Base-by-base conservation (phyloP, 2,797 vertebrate genomes). In the Artibeus jamaicensis region DNA sequence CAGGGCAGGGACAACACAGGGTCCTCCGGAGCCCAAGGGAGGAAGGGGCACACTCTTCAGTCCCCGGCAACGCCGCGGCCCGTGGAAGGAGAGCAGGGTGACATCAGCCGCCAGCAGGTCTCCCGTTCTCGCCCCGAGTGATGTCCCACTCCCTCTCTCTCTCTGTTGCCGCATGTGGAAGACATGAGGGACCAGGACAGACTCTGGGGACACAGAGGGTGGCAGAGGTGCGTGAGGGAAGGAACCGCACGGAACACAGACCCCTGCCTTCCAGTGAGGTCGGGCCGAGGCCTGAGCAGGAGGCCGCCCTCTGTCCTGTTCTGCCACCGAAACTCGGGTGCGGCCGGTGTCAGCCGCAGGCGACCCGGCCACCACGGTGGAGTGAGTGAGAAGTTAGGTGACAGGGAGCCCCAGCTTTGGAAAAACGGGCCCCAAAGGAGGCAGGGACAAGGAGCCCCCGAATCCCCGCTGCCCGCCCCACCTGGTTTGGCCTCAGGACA, bases 1-100 rank as follows among this genome's bases (percentile, higher is more conserved):
- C 6, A 9, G 12, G 15, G n/a, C 9, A 16, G 48, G 37, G 18
- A 77, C 7, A 2, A n/a, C 0, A 22, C 3, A 12, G 55, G 55
- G 90, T 11, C 5, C 50, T 0, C 9, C 84, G 34, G 39, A 42
- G 7, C 34, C 4, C 2, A 1, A 0, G 29, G 59, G 67, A 77
- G 29, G 59, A 67, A 77, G 3, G 15, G 37, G 7, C 14, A 21
- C 0, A 3, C 32, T 44, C 57, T 18, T 57, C 76, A 37, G 55
- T 42, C 0, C n/a, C 1, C 10, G 50, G 34, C 21, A 21, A 19
- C 1, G 3, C 0, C 37, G 16, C 16, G 12, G 21, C 29, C 70
- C 14, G 32, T 42, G 32, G 76, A 18, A 42, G 34, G 24, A 53
- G 39, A 42, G 32, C 42, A 48, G 42, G 89, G 19, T 9, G 57